A percentile compares a stretch with the other conserved stretches of the same genome.
Conservation (phyloP, 2,113 vertebrate species). For the Mirza zaza region DNA sequence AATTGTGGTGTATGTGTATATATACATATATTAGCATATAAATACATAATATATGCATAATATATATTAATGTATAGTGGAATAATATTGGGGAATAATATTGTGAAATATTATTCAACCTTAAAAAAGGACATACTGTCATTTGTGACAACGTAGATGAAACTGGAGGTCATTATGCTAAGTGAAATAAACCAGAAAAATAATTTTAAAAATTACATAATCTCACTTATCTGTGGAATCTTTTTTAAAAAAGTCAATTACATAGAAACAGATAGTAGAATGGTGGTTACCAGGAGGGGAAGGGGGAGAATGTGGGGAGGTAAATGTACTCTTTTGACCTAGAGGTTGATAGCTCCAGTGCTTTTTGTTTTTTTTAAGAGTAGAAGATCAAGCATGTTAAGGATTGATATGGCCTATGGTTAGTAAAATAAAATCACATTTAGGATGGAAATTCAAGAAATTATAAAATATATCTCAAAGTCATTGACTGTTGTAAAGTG, state of each 20-base stretch:
- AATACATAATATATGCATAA: no score
- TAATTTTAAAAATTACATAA: neutral
- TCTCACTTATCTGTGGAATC: neutral
- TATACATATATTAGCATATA: neutral
- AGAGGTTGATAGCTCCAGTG: neutral
- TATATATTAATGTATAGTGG: no score
- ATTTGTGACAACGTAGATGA: neutral
- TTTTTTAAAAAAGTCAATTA: neutral
- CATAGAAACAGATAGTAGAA: neutral
- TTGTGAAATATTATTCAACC: neutral
- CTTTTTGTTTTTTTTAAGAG: neutral
- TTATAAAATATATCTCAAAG: neutral
- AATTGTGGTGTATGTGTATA: neutral
- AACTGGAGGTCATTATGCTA: neutral
- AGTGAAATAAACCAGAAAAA: neutral
- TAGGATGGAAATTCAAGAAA: neutral
- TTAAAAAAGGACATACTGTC: neutral
- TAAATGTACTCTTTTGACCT: neutral
- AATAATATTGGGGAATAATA: neutral
- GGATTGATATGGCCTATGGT: neutral
- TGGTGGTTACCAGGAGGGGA: neutral
- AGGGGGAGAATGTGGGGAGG: neutral
- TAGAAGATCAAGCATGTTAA: neutral
- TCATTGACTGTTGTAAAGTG: neutral
- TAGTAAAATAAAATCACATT: neutral